phyloP scores from a whole-genome alignment of 2,797 vertebrate genomes.

The Pangasius mekongensis region DNA sequence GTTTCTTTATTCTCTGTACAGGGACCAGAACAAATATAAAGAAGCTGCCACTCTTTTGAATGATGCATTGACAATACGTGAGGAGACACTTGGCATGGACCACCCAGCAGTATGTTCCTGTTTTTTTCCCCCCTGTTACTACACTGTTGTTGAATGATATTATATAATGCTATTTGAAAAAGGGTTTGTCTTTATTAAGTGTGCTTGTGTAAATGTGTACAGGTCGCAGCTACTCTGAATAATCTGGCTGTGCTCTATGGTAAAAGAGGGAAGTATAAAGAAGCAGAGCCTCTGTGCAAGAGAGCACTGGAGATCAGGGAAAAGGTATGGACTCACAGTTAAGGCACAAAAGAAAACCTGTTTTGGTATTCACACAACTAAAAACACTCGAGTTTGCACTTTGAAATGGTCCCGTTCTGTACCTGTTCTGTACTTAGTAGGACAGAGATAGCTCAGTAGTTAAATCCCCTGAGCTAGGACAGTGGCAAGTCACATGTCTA shows the following conservation, averaged over 20 bases:
- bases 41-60: slow-evolving; percentile 88
- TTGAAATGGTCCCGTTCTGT: neutral
- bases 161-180: neutral
- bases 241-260: slow-evolving; percentile 89
- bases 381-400: neutral
- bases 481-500: neutral
- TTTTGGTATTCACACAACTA: neutral
- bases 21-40: slow-evolving; percentile 92
- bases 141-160: neutral
- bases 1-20: slow-evolving; percentile 53
- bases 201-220: slow-evolving; percentile 13
- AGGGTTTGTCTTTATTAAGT: neutral
- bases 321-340: slow-evolving; percentile 72
- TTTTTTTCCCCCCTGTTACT: neutral
- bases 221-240: slow-evolving; percentile 90
- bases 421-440: neutral
- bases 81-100: slow-evolving; percentile 86
- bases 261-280: slow-evolving; percentile 86
- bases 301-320: slow-evolving; percentile 88
- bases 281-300: slow-evolving; percentile 88
- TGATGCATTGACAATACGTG: slow-evolving; percentile 84
- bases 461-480: neutral
- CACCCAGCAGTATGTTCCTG: slow-evolving; percentile 83
- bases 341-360: neutral
- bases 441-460: too few species aligned